Conservation (phyloP, 2,797 vertebrate species). For the Nothura maculosa region DNA sequence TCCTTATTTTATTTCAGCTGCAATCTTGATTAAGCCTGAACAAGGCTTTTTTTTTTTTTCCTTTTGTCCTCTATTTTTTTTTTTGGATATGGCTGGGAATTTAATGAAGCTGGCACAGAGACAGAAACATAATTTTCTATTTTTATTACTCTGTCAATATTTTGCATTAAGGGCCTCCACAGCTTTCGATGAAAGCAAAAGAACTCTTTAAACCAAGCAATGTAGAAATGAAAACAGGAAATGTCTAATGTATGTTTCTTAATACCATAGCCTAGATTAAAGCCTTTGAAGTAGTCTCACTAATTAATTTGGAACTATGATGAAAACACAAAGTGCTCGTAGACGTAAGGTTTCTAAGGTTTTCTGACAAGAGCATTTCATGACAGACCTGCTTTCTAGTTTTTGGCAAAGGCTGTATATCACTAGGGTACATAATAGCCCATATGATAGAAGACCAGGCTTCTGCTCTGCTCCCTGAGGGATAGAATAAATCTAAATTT, state of each 20-base stretch:
- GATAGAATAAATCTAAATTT: not conserved
- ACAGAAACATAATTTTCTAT: slow-evolving; percentile 83
- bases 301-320: slow-evolving; percentile 80
- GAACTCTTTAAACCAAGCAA: slow-evolving; percentile 70
- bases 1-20: slow-evolving; percentile 1
- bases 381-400: not conserved
- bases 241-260: slow-evolving; percentile 70
- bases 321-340: slow-evolving; percentile 69
- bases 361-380: slow-evolving; percentile 43
- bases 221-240: slow-evolving; percentile 76
- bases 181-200: slow-evolving; percentile 77
- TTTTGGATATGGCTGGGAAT: slow-evolving; percentile 68
- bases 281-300: slow-evolving; percentile 69
- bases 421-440: not conserved
- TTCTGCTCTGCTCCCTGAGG: not conserved
- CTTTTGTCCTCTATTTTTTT: slow-evolving; percentile 68
- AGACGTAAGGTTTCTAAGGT: slow-evolving; percentile 49
- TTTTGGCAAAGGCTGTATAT: not conserved
- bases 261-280: slow-evolving; percentile 71
- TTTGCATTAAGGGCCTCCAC: slow-evolving; percentile 80
- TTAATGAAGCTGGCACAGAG: slow-evolving; percentile 81
- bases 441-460: not conserved
- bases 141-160: slow-evolving; percentile 86
- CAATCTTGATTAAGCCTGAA: not conserved
- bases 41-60: slow-evolving; percentile 68